Evolutionary conservation across 2,797 vertebrate genomes (phyloP), one percentile per base, ranked within the genome.

Genomic region (Siniperca scherzeri): DNA sequence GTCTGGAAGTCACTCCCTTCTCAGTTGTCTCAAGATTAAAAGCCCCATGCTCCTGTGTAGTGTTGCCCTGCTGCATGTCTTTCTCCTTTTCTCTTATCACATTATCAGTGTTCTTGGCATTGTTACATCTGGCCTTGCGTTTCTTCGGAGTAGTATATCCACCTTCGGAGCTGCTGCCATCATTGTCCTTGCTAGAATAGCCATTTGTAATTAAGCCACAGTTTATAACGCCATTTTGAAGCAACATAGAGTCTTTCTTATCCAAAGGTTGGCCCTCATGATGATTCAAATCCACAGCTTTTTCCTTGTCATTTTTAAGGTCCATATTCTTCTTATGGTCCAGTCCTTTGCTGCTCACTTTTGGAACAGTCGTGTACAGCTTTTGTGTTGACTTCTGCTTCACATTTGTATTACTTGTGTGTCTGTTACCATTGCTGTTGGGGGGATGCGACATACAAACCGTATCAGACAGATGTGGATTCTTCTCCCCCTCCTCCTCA

Each of bases 131-230:
- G 88, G 97, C 96, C 92, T 98, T 97, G 89, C 97, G 94, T 92
- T 98, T 99, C 88, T 98, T 99, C 13, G 97, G 97, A 0, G 97
- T 98, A 78, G 97, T 98, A 90, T 98, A 99, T 91, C 98, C 97
- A 76, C 97, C 98, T 93, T 99, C 98, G 0, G 98, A 99, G 80
- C 98, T 97, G 9, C 98, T 99, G 67, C 98, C 98, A 85, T 99
- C 98, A 50, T 98, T 98, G 85, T 99, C 98, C 93, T 96, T 98
- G 91, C 97, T 92, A 68, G 97, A 94, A 75, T 97, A 99, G 92
- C 98, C 98, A 91, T 99, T 99, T n/a, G 96, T 97, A 89, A 99
- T 96, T 69, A 96, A 96, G 91, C 95, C 93, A 85, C 97, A 96
- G 92, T 97, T 96, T 74, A 97, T 93, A 74, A 98, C 88, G 8